Evolutionary conservation across 1,140 invertebrate genomes (phyloP), one percentile per base, ranked within the genome.

Genomic region (Drosophila subpulchrella): DNA sequence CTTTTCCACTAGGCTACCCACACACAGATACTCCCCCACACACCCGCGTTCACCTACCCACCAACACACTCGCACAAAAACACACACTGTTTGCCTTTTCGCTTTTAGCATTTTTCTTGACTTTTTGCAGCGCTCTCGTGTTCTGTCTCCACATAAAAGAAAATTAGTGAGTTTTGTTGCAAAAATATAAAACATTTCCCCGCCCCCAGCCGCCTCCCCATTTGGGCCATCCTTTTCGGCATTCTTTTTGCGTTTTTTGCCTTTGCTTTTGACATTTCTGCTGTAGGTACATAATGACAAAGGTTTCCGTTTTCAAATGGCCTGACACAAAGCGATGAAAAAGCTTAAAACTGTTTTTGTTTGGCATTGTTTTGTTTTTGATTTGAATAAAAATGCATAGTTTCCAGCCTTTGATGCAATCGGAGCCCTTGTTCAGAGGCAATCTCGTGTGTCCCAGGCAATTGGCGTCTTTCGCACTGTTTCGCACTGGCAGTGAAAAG

Each of bases 141-240:
- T 86, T 68, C 83, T 82, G 83, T 83, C 60, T 71, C 59, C 62
- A 67, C 80, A 84, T 78, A 84, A 88, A 88, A 89, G 80, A 89
- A 88, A 88, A 88, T 88, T 88, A 88, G 84, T 84, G 76, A 89
- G 84, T 78, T 89, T 79, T 78, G 75, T 86, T 78, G 61, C 58
- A 78, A 81, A 86, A 74, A 86, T 80, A 89, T 79, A 89, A 84
- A 88, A 63, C 63, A 80, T 88, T 82, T 63, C 59, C 61, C 44
- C n/a, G 13, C 44, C 17, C 42, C 12, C 47, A 20, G 27, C 2
- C 15, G 4, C 42, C 24, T 53, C 56, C 50, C 60, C 56, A 32
- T 27, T 53, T 48, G 65, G 56, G 12, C 53, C 34, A 41, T 60
- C 48, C 54, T 44, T 59, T 67, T 65, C 27, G 42, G 54, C 48